These are phyloP conservation scores for Gambelia wislizenii DNA, from an alignment of 2,797 vertebrate species.

Conservation along the genomic window DNA sequence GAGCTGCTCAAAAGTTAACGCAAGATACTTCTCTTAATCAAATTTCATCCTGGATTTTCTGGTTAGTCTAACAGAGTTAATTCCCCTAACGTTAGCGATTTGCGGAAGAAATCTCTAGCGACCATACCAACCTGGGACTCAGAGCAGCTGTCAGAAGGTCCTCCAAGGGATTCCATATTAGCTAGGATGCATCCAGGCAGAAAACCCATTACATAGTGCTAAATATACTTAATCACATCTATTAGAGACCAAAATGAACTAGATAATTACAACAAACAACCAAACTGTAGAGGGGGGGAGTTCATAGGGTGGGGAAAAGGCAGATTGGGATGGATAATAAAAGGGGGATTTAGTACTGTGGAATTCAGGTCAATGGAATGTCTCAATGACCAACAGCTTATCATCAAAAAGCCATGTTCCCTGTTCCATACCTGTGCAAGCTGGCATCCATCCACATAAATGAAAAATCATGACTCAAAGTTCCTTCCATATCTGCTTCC, in stretches of 20 bases:
- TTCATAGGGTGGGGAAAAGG: conserved; percentile 55
- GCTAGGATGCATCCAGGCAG: conserved; percentile 97
- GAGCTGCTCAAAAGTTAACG: conserved; percentile 56
- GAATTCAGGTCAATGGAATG: conserved; percentile 76
- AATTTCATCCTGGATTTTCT: conserved; percentile 85
- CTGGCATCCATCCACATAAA: conserved; percentile 66
- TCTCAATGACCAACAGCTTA: conserved; percentile 80
- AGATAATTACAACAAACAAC: conserved; percentile 88
- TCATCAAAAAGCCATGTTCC: conserved; percentile 50
- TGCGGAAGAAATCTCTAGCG: conserved; percentile 77
- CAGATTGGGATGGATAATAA: conserved; percentile 56
- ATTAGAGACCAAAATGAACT: conserved; percentile 89
- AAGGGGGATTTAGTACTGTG: conserved; percentile 55
- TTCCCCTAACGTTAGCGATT: conserved; percentile 83
- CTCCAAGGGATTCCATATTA: conserved; percentile 91
- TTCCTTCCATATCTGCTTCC: conserved; percentile 46
- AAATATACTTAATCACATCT: conserved; percentile 99
- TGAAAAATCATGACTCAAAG: conserved; percentile 65
- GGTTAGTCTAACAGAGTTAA: conserved; percentile 85
- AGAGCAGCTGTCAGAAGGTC: conserved; percentile 84
- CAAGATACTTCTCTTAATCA: conserved; percentile 79
- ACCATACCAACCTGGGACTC: conserved; percentile 78
- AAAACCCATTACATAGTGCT: conserved; percentile 99
- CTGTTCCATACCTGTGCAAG: conserved; percentile 52
- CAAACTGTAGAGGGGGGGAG: conserved; percentile 76